Evolutionary conservation across 2,888 invertebrate species (phyloP), one percentile per base, ranked within the genome.

Genomic region (Isoperla grammatica): DNA sequence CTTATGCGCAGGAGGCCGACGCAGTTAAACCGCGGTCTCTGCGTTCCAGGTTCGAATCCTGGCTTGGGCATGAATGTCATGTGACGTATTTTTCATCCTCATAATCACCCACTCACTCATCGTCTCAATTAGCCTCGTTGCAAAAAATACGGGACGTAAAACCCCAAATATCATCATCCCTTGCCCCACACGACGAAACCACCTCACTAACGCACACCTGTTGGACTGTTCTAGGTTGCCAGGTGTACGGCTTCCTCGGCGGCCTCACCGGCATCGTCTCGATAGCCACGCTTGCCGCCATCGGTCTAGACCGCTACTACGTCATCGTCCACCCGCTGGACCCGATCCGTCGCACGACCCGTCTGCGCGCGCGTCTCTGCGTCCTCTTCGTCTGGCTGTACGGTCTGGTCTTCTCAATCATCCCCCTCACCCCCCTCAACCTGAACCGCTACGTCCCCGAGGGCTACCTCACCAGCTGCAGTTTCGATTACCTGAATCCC

Each of bases 401-500:
- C 72, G 86, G 88, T 2, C 74, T 80, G 9, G 66, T 81, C 13
- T 89, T 90, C 71, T 82, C 89, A 1, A 71, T 81, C 4, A 80
- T 89, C 56, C 92, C 91, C 0, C 81, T 87, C 0, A 13, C 55
- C 2, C 46, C 48, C 12, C 71, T 84, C 22, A 79, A 85, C 68
- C 78, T 88, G 45, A 88, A 88, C 8, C 79, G 78, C 37, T 93
- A 91, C 75, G 86, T 89, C 13, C 90, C 91, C 5, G 92, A 92
- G 72, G 91, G 90, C 1, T 90, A 83, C 70, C 79, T 91, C 61
- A 90, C 89, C 17, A 87, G 88, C 68, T 93, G 92, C 74, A 88
- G 90, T 69, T 92, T 89, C 71, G 91, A 92, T 73, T 93, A 92
- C 69, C 70, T 15, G 19, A 35, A 23, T 20, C 61, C 82, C n/a